These are phyloP conservation scores for Rotaria sp. DNA, from an alignment of 2,888 invertebrate species.

Conservation along the genomic window DNA sequence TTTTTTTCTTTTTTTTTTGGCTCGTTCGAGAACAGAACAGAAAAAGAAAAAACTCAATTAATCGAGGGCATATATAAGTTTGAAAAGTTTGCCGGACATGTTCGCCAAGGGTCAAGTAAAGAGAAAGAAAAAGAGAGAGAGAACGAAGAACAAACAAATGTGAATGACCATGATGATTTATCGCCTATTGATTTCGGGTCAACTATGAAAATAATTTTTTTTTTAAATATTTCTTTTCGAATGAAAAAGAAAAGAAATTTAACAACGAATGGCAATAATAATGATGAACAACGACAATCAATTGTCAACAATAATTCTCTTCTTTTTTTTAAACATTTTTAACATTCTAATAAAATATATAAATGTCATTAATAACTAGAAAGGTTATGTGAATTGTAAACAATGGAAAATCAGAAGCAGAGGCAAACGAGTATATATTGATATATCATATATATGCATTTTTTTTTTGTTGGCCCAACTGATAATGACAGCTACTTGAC, in stretches of 20 bases:
- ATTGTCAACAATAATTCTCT: not conserved
- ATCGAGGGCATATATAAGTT: conserved; percentile 5
- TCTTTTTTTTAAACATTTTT: not conserved
- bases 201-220: not conserved
- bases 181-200: conserved; percentile 21
- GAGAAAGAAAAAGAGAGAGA: not conserved
- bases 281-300: not conserved
- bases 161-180: conserved; percentile 4
- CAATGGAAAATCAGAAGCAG: not conserved
- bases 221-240: not conserved
- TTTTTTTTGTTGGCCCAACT: conserved; percentile 6
- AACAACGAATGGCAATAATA: not conserved
- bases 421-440: not conserved
- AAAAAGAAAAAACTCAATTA: conserved; percentile 13
- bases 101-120: conserved; percentile 24
- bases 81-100: conserved; percentile 22
- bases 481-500: conserved; percentile 22
- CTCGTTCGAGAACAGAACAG: conserved; percentile 1
- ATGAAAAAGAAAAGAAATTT: not conserved
- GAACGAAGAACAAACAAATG: conserved; percentile 6
- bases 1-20: not conserved
- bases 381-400: conserved; percentile 19
- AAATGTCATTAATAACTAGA: not conserved
- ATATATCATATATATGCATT: not conserved
- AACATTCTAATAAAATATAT: not conserved